These are phyloP conservation scores for Andricus grossulariae DNA, from an alignment of 1,140 invertebrate species.

Conservation along the genomic window DNA sequence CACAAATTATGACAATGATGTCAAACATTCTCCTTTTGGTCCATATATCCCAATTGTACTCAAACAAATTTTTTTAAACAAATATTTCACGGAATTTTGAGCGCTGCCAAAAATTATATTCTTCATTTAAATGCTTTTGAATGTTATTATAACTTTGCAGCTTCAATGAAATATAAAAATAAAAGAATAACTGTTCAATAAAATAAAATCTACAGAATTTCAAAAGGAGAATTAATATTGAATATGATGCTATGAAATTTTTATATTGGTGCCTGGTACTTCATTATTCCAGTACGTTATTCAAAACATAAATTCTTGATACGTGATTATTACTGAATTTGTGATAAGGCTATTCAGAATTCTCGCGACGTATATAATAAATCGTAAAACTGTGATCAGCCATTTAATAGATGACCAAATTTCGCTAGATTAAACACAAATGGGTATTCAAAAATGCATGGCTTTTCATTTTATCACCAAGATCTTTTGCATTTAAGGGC, in stretches of 20 bases:
- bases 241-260: background rate
- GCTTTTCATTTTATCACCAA: no score
- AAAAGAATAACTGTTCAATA: background rate
- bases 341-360: constrained; percentile 15
- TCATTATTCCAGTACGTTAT: background rate
- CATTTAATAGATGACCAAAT: constrained; percentile 18
- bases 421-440: constrained; percentile 13
- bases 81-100: no score
- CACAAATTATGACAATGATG: no score
- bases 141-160: no score
- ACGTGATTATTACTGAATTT: constrained; percentile 5
- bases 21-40: no score
- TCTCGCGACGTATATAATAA: background rate
- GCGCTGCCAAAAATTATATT: background rate
- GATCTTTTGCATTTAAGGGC: no score
- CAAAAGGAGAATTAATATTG: background rate
- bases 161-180: background rate
- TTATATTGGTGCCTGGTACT: no score
- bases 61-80: no score
- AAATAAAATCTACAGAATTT: no score
- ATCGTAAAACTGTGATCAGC: constrained; percentile 24
- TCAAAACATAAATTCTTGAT: constrained; percentile 3
- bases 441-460: background rate
- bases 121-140: background rate
- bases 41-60: no score